phyloP scores from a whole-genome alignment of 2,113 vertebrate genomes.

The Myotis brandtii region DNA sequence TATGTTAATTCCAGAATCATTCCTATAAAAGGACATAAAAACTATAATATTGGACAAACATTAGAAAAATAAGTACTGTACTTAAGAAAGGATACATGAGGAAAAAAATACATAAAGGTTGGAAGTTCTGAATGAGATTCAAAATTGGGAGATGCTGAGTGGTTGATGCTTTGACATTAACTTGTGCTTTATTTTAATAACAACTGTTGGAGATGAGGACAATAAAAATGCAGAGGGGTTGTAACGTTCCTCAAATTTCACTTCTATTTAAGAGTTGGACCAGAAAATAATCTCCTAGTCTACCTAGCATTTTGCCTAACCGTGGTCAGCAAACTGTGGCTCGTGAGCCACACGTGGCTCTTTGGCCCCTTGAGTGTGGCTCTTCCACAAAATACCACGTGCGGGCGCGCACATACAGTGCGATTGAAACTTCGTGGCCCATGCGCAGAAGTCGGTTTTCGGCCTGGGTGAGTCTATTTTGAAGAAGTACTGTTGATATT shows the following conservation, averaged over 20 bases:
- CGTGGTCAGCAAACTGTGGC: too few relatives aligned
- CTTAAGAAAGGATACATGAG: not conserved
- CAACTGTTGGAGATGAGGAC: not conserved
- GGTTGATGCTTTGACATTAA: not conserved
- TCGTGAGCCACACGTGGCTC: too few relatives aligned
- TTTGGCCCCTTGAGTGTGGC: too few relatives aligned
- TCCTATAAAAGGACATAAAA: conserved; percentile 25
- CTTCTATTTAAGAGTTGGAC: not conserved
- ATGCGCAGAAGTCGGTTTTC: too few relatives aligned
- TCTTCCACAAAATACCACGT: too few relatives aligned
- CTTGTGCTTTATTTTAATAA: conserved; percentile 37
- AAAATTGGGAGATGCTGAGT: not conserved
- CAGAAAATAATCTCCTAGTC: not conserved
- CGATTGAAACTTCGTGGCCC: too few relatives aligned
- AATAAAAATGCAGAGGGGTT: not conserved
- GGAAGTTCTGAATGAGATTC: not conserved
- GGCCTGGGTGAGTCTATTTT: too few relatives aligned
- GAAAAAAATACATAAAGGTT: not conserved
- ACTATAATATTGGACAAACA: conserved; percentile 5
- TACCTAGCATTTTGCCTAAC: not conserved
- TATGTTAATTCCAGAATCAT: conserved; percentile 38
- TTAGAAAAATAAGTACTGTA: conserved; percentile 13
- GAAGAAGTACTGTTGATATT: too few relatives aligned
- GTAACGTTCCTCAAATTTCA: not conserved
- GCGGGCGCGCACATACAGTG: fast-evolving